phyloP scores from a whole-genome alignment of 2,888 invertebrate species.

The Rhopalosiphum nymphaeae region DNA sequence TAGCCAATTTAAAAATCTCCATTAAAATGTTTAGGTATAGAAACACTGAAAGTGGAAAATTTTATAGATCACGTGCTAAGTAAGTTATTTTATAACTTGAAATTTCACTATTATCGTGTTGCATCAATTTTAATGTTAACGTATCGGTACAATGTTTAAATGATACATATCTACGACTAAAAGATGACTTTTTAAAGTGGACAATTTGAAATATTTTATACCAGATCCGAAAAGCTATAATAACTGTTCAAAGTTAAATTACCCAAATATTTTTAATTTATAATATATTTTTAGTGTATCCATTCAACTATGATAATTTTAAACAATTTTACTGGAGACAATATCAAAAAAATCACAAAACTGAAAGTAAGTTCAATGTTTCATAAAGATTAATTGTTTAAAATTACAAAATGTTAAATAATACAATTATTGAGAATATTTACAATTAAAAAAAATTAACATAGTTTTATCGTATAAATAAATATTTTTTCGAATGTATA shows the following conservation, averaged over 20 bases:
- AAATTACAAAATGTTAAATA: background rate
- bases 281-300: background rate
- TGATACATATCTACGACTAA: too few species aligned
- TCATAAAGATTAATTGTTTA: background rate
- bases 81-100: background rate
- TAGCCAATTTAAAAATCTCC: background rate
- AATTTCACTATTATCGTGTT: background rate
- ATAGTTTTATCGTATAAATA: background rate
- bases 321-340: background rate
- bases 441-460: too few species aligned
- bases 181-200: background rate
- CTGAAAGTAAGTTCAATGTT: background rate
- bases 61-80: background rate
- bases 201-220: background rate
- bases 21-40: background rate
- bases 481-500: background rate
- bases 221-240: accelerated
- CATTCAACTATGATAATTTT: background rate
- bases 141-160: background rate
- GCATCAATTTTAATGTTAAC: background rate
- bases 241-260: background rate
- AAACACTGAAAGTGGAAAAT: background rate
- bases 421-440: background rate
- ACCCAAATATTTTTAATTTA: background rate
- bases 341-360: background rate